Evolutionary conservation across 1,140 invertebrate genomes (phyloP), one percentile per base, ranked within the genome.

Genomic region (Anadara kagoshimensis): DNA sequence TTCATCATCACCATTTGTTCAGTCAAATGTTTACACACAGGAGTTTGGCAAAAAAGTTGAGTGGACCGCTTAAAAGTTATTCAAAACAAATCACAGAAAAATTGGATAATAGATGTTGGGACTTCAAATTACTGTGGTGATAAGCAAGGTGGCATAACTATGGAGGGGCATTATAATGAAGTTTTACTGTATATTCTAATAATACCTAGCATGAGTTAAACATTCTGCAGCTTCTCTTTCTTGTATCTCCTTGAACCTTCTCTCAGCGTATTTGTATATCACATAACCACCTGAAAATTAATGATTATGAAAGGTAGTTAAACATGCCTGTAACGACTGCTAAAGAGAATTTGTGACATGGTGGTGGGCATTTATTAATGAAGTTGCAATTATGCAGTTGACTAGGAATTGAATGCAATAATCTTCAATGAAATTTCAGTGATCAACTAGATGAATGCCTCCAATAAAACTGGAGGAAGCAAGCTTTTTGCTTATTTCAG

Each of bases 171-270:
- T n/a, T n/a, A n/a, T n/a, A n/a, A n/a, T n/a, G n/a, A n/a, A n/a
- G n/a, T 14, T 41, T 7, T 12, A 26, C 29, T 22, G 7, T 26
- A 58, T 10, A 58, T 26, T 26, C 1, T 58, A 0, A 58, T 12
- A 58, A 63, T 71, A 86, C 86, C 83, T 85, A 26, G 83, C 82
- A 79, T 81, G 78, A 24, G 71, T 93, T 29, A 97, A 90, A 84
- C 95, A 93, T 65, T 94, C 93, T 69, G 92, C 91, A 5, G 95
- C 92, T 85, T 96, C 93, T 51, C 91, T 92, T 80, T 96, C 93
- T 86, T 96, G 94, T 92, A 94, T 95, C 89, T 96, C 94, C 78
- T 93, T 85, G 0, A 97, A 86, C 86, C 93, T 94, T 51, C 91
- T 91, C 73, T 94, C 92, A 2, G 94, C 93, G 91, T 95, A 97